Percentiles rank a stretch among this genome's conserved stretches.
phyloP scores from a whole-genome alignment of 2,888 invertebrate genomes.

The Lymantria dispar region DNA sequence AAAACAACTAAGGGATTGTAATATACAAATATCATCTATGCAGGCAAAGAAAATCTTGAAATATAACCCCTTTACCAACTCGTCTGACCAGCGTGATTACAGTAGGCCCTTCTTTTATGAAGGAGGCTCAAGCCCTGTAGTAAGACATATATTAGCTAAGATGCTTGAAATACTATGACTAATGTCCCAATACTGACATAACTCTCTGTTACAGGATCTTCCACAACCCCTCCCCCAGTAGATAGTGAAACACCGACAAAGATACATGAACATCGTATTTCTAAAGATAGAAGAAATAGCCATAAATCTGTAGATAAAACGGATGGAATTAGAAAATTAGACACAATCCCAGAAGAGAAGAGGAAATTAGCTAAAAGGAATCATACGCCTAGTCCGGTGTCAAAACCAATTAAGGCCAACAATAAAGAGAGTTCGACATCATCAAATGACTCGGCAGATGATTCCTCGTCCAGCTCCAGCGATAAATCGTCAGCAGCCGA shows the following conservation, averaged over 20 bases:
- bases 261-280: slow-evolving; percentile 49
- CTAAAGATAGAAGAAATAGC: slow-evolving; percentile 61
- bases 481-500: slow-evolving; percentile 55
- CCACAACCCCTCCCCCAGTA: slow-evolving; percentile 62
- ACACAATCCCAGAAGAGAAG: slow-evolving; percentile 61
- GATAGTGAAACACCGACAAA: slow-evolving; percentile 68
- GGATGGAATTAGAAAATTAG: slow-evolving; percentile 57
- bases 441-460: slow-evolving; percentile 66
- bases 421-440: slow-evolving; percentile 66
- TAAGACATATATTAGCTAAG: no score
- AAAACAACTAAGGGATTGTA: no score
- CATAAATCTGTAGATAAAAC: slow-evolving; percentile 57
- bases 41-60: no score
- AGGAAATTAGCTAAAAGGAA: slow-evolving; percentile 56
- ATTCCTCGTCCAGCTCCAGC: slow-evolving; percentile 54
- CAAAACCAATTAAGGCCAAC: slow-evolving; percentile 43
- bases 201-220: slow-evolving; percentile 48
- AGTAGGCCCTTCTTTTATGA: no score
- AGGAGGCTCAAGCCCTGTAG: no score
- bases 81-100: no score
- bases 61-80: no score
- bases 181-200: no score
- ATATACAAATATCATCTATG: no score
- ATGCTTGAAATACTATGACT: no score
- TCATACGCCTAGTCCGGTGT: slow-evolving; percentile 58